These are phyloP conservation scores for Bradypodion pumilum DNA, from an alignment of 2,797 vertebrate genomes.

Conservation along the genomic window DNA sequence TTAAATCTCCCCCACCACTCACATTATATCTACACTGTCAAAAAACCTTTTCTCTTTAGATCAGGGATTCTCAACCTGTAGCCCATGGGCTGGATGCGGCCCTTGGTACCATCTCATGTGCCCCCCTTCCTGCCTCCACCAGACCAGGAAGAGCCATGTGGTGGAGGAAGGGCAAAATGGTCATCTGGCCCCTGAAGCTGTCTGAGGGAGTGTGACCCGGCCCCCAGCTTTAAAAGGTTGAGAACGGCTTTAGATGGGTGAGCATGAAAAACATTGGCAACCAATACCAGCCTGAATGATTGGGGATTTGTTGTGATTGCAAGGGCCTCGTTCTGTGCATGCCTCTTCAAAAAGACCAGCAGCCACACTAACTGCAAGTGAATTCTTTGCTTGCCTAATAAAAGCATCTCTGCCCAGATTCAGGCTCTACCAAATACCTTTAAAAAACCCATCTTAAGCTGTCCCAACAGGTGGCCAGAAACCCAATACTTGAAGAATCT, in stretches of 20 bases:
- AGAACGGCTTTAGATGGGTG: no score
- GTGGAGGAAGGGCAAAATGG: no score
- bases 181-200: no score
- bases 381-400: conserved; percentile 37
- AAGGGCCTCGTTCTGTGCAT: not conserved
- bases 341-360: not conserved
- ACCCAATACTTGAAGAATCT: conserved; percentile 30
- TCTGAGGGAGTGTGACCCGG: no score
- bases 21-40: not conserved
- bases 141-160: no score
- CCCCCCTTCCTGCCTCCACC: no score
- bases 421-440: conserved; percentile 32
- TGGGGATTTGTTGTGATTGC: not conserved
- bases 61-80: no score
- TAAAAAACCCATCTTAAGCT: conserved; percentile 39
- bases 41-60: not conserved
- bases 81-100: no score
- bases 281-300: not conserved
- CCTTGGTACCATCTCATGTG: no score
- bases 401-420: conserved; percentile 13
- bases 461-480: conserved; percentile 52
- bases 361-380: not conserved
- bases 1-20: not conserved
- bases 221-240: no score
- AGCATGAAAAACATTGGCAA: not conserved